Base-by-base conservation (phyloP, 2,888 invertebrate genomes). In the Chironomus riparius region DNA sequence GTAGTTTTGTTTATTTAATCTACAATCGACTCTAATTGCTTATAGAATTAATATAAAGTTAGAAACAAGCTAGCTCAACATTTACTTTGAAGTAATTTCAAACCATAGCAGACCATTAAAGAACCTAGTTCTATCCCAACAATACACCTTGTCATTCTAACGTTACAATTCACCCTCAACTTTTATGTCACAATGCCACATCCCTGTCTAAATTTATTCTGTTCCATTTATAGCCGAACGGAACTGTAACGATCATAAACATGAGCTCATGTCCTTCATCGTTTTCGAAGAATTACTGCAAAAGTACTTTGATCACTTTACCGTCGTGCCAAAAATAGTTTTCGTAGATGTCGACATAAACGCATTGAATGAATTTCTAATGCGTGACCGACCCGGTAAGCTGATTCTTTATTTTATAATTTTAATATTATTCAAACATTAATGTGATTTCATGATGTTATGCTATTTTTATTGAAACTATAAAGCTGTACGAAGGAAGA, bases 401-500 rank as follows among this genome's bases (percentile, higher is more conserved):
- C 12, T 15, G n/a, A 13, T 13, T n/a, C 15, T 28, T 74, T 18
- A n/a, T 65, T 10, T 13, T 62, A 18, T 15, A 12, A 21, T 12
- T 18, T 13, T 18, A 65, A 65, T 4, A 21, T 65, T 22, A 18
- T 65, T 65, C n/a, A 2, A 28, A 6, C 50, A 22, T n/a, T 21
- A 56, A 47, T 21, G 47, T 15, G 18, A 22, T 72, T 72, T 72
- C 56, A 56, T 56, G 56, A 56, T 56, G n/a, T 56, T 56, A 56
- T 56, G 15, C 56, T 56, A 56, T 56, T 47, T 77, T 68, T 70
- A 47, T 48, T 47, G 15, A 12, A 21, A 38, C 38, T 38, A 38
- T 38, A 38, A 38, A 77, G 77, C 28, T 28, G 79, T 80, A 77
- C 79, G 84, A 70, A 82, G 81, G 79, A 79, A 80, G 72, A 83